Conservation (phyloP, 2,797 vertebrate species). For the Chaetodon trifasciatus region DNA sequence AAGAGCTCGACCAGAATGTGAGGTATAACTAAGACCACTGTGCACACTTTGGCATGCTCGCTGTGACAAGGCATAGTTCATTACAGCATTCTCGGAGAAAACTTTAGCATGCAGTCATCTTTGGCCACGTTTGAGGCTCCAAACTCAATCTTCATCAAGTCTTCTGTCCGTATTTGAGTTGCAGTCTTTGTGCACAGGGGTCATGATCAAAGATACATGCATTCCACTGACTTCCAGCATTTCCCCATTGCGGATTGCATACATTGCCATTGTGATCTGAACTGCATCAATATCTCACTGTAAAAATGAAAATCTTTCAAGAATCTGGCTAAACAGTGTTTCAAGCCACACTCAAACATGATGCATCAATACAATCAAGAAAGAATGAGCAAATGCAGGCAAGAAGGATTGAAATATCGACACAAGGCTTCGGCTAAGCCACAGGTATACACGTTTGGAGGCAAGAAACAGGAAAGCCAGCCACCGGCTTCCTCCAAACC, state of each 20-base stretch:
- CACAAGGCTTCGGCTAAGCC: constrained; percentile 38
- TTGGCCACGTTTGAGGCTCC: constrained; percentile 20
- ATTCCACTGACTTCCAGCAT: constrained; percentile 3
- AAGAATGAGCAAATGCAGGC: not conserved
- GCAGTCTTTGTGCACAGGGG: constrained; percentile 1
- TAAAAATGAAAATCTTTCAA: not conserved
- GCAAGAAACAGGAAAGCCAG: constrained; percentile 16
- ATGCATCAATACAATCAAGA: not conserved
- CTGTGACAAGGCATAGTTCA: constrained; percentile 9
- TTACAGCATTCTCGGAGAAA: constrained; percentile 20
- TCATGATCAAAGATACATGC: constrained; percentile 33
- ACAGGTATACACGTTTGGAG: constrained; percentile 28
- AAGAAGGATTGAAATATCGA: constrained; percentile 24
- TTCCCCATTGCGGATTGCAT: not conserved
- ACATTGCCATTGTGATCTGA: constrained; percentile 14
- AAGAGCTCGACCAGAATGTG: constrained; percentile 25
- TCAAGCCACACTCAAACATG: constrained; percentile 30
- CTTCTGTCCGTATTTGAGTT: constrained; percentile 10
- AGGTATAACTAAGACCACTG: constrained; percentile 5
- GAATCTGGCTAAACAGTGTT: not conserved
- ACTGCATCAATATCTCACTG: constrained; percentile 3
- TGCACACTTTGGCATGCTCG: not conserved
- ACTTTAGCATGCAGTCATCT: too few relatives aligned
- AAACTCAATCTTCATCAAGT: constrained; percentile 22
- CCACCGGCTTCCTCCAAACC: not conserved